Base-by-base conservation (phyloP, 64 coral and sea anemone species). In the Stichodactyla helianthus region DNA sequence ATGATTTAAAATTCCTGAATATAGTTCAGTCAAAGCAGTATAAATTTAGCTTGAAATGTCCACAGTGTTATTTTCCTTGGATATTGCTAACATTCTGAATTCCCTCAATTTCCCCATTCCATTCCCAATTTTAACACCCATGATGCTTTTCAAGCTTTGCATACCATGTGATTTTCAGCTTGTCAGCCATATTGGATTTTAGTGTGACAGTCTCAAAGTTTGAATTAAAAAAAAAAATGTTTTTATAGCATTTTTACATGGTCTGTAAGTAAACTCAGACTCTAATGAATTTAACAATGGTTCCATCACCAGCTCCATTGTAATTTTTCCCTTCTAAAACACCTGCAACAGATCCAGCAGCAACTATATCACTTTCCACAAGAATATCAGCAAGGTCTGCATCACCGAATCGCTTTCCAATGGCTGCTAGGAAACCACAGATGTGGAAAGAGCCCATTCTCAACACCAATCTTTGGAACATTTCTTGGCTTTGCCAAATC, bases 381-480 rank as follows among this genome's bases (percentile, higher is more conserved):
- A 31, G 28, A 31, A 31, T 31, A 31, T 31, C 28, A 31, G 28
- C 28, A 31, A 31, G 28, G 28, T 1, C 28, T 31, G 28, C 28
- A 31, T 31, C 28, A 31, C 28, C 28, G 28, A 31, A 31, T 31
- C 28, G 28, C 28, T 31, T 31, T 31, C 28, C 28, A 83, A 83
- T 83, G 17, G 54, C 82, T 23, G 82, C 53, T 23, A 83, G 52
- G 53, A 83, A 83, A 6, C n/a, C 19, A 15, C 82, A 57, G 10
- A 83, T 23, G 5, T 83, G 82, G 61, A 83, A 83, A n/a, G 82
- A 22, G 0, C 82, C 82, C 51, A 83, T 83, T 57, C 82, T 57
- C 11, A 83, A 4, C 23, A 83, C 82, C 53, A 83, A 5, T 7
- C 50, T 53, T 27, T 83, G 82, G 31, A 83, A 83, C 54, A 58